Conservation (phyloP, 2,797 vertebrate genomes). For the Ambastaia sidthimunki region DNA sequence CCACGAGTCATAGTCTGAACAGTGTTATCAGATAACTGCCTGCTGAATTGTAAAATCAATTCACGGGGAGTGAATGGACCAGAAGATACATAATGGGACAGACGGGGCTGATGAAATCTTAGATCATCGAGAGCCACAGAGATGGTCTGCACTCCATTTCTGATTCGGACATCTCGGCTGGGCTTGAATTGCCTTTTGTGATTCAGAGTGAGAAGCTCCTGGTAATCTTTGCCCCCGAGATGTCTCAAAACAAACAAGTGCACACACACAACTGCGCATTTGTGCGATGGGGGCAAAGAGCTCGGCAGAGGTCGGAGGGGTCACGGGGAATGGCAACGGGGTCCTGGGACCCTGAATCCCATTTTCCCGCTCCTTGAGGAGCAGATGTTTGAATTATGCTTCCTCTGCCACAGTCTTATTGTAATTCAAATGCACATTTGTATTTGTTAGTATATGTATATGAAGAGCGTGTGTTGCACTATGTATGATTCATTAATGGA, state of each 20-base stretch:
- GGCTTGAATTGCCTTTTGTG: slow-evolving; percentile 48
- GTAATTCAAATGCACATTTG: slow-evolving; percentile 32
- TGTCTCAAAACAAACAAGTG: slow-evolving; percentile 54
- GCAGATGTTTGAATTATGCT: slow-evolving; percentile 56
- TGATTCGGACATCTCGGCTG: slow-evolving; percentile 21
- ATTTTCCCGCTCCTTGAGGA: slow-evolving; percentile 53
- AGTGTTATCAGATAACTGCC: slow-evolving; percentile 35
- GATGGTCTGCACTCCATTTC: slow-evolving; percentile 31
- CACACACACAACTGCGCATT: slow-evolving; percentile 12
- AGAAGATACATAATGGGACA: slow-evolving; percentile 42
- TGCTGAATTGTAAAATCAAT: slow-evolving; percentile 46
- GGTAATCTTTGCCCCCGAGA: slow-evolving; percentile 50
- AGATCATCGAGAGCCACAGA: slow-evolving; percentile 39
- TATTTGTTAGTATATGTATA: slow-evolving; percentile 4
- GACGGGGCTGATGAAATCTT: slow-evolving; percentile 41
- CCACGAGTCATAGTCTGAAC: slow-evolving; percentile 51
- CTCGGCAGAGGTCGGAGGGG: slow-evolving; percentile 46
- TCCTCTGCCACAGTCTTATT: slow-evolving; percentile 19
- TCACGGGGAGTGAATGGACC: slow-evolving; percentile 31
- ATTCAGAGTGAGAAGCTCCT: slow-evolving; percentile 51
- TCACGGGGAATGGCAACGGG: slow-evolving; percentile 53
- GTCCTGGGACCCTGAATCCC: slow-evolving; percentile 61
- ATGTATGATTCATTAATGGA: not conserved
- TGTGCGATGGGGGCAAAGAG: slow-evolving; percentile 52
- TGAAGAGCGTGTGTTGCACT: not conserved